A percentile compares a stretch with the other conserved stretches of the same genome.
Conservation (phyloP, 2,113 vertebrate genomes). For the Myxocyprinus asiaticus region DNA sequence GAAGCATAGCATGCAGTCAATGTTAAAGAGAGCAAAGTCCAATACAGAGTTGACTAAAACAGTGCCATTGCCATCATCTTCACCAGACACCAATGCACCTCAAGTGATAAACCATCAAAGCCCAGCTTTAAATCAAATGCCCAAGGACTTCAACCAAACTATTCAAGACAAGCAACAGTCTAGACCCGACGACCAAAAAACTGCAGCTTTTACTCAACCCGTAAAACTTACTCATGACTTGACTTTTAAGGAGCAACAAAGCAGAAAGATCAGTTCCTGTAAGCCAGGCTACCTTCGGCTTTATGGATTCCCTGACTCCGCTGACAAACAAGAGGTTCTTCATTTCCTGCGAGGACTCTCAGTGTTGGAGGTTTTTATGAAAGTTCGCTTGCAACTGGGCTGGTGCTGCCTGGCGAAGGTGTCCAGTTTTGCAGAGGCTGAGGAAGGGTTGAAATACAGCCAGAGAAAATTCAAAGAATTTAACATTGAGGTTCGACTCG, state of each 20-base stretch:
- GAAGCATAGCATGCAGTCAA: constrained; percentile 80
- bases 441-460: constrained; percentile 78
- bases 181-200: neutral
- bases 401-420: constrained; percentile 86
- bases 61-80: constrained; percentile 40
- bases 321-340: constrained; percentile 81
- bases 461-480: constrained; percentile 74
- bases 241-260: constrained; percentile 35
- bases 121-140: constrained; percentile 41
- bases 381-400: constrained; percentile 68
- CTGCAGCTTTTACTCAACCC: neutral
- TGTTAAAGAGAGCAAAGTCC: constrained; percentile 65
- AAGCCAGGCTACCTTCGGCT: constrained; percentile 81
- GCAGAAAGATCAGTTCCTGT: constrained; percentile 54
- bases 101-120: constrained; percentile 56
- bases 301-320: constrained; percentile 83
- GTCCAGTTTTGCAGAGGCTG: constrained; percentile 77
- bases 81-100: neutral
- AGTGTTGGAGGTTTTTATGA: constrained; percentile 80
- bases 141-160: neutral
- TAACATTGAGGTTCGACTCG: constrained; percentile 82
- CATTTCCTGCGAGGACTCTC: constrained; percentile 82
- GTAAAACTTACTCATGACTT: neutral
- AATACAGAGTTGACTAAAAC: constrained; percentile 67
- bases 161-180: neutral